Evolutionary conservation across 2,888 invertebrate genomes (phyloP), one percentile per base, ranked within the genome.

Genomic region (Piscicola geometra): DNA sequence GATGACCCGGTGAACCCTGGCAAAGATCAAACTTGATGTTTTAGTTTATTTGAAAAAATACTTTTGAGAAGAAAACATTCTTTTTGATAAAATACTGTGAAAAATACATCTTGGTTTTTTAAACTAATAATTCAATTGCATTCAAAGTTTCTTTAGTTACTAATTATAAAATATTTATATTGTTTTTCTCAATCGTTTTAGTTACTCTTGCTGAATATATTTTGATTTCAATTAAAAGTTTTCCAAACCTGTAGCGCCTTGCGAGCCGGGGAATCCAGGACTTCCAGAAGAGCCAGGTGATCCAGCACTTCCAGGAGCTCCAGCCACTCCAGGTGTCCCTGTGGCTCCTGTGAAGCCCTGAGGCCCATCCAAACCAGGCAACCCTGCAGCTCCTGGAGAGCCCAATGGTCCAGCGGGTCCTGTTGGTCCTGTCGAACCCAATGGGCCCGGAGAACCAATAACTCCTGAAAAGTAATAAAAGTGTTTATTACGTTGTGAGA

Each of bases 271-370:
- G n/a, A 21, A 5, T 21, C 76, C 76, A 36, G 32, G 30, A n/a
- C 30, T 33, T 33, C 76, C 76, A 30, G 50, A 25, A 28, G 60
- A 68, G 2, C 79, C 79, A 50, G 76, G 30, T 15, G 47, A 64
- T 41, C 79, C 80, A 30, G 79, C 28, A 1, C 18, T n/a, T 64
- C 78, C 78, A 67, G 72, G 32, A 18, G 52, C 36, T 30, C 77
- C 77, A 36, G 50, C 28, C 21, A 15, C 71, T 47, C 71, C 71
- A 28, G 71, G 28, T 15, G 50, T 71, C n/a, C 71, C 71, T 12
- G 28, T 41, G 5, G 41, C 52, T 5, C 72, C 72, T 1, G 71
- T 25, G 28, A 36, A 30, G 1, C 71, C 71, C 41, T 35, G 47
- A 0, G 5, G 35, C 50, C 78, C 78, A 25, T 25, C 60, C 5